Evolutionary conservation across 2,113 vertebrate species (phyloP), one percentile per base, ranked within the genome.

Genomic region (Syngnathus scovelli): DNA sequence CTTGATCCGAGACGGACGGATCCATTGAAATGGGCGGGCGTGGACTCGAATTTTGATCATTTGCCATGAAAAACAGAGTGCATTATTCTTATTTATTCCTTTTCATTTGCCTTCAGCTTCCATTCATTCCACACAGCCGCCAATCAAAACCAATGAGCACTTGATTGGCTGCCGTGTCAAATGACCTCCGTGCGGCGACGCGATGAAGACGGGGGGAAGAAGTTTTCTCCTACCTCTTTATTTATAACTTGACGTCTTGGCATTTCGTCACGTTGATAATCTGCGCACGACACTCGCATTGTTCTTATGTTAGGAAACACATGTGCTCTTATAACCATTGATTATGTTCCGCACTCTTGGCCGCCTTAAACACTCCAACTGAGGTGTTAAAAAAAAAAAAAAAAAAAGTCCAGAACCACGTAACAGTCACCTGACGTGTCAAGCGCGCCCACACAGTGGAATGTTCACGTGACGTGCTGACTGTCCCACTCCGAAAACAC

Each of bases 11-110:
- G 27, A 33, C 27, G 27, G 27, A 33, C 27, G 27, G 27, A 33
- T 33, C 27, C 27, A 33, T 33, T 9, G 0, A 2, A 52, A 55
- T 5, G 64, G 81, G 76, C 68, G 74, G 70, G 38, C 48, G 48
- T 38, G 44, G 16, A n/a, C 64, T 63, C 19, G 44, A 18, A 18
- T 15, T 48, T 48, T 18, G 15, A n/a, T 2, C 7, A 23, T 15
- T 7, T 7, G 23, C 55, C 23, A 2, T 54, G n/a, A 54, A 54
- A 54, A 54, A 23, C 19, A 52, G 49, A 4, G 19, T 51, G 5
- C 5, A 51, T 18, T n/a, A 6, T 51, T 21, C 3, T 48, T 48
- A 33, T 33, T 33, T 33, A 33, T 18, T 54, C 10, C 8, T 21
- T 21, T 54, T 54, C 2, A 23, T 21, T 54, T 23, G n/a, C 51